Base-by-base conservation (phyloP, 2,888 invertebrate genomes). In the Ethmia dodecea region DNA sequence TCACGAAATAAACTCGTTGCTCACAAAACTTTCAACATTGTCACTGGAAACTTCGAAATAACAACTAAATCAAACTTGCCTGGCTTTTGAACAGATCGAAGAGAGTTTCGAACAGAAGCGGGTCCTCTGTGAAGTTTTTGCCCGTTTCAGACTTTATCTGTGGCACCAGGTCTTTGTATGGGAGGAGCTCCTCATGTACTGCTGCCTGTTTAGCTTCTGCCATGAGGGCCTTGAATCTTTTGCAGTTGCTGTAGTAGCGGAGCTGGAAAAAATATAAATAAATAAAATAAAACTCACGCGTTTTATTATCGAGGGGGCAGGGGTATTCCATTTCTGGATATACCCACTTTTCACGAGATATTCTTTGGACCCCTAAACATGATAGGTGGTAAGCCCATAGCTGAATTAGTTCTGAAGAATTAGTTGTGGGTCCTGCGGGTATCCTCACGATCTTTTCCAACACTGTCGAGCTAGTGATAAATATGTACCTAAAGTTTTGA, bases 181-280 rank as follows among this genome's bases (percentile, higher is more conserved):
- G 65, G 3, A 36, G 44, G 35, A 86, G 75, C 47, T 86, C 84
- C 2, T 67, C 43, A 1, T 41, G 25, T 2, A 72, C n/a, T 0
- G 77, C 56, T 1, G 60, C 55, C 2, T 40, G 35, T 29, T 79
- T 76, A 1, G 71, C 78, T 6, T 55, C 49, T 0, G 47, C 47
- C 74, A 86, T 74, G 10, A 83, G 51, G 0, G 44, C 42, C 9
- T 45, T 56, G 56, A 68, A 86, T 5, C 48, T 53, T 1, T 66
- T 43, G 51, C 84, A 86, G 65, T 77, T 84, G n/a, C 74, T 67
- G 61, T 80, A 80, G 55, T 70, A 86, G 0, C 84, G 75, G 18
- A 86, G 63, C 84, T 86, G 69, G 1, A 63, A 65, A 40, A 12
- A 22, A 5, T 18, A 18, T 18, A 18, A 18, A 18, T 18, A 5